These are phyloP conservation scores for Acronicta psi DNA, from an alignment of 2,888 invertebrate genomes.

Conservation along the genomic window DNA sequence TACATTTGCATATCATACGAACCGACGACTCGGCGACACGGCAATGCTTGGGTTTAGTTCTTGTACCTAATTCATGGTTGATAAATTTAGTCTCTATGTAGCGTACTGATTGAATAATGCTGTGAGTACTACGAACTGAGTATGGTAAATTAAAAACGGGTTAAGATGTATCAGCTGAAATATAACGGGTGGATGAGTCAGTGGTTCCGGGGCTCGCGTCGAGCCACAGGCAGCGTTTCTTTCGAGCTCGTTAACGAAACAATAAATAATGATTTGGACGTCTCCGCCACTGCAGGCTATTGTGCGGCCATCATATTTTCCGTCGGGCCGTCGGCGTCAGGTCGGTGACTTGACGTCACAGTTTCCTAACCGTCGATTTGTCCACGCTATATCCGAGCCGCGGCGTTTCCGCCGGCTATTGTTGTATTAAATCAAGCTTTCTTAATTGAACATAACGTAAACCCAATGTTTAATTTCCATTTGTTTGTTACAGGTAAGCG, in stretches of 20 bases:
- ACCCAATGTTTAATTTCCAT: constrained; percentile 19
- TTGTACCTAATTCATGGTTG: constrained; percentile 37
- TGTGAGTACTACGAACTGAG: constrained; percentile 6
- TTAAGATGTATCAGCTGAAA: constrained; percentile 62
- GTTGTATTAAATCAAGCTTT: constrained; percentile 30
- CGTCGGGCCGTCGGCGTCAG: constrained; percentile 65
- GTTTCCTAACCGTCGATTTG: constrained; percentile 67
- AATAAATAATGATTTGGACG: constrained; percentile 86
- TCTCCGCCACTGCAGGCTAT: constrained; percentile 75
- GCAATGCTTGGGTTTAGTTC: constrained; percentile 30
- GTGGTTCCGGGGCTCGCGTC: constrained; percentile 63
- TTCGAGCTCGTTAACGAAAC: constrained; percentile 84
- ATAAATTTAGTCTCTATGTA: constrained; percentile 31
- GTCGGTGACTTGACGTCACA: constrained; percentile 66
- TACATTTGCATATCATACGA: constrained; percentile 33
- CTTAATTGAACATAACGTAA: constrained; percentile 31
- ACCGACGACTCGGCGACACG: constrained; percentile 14
- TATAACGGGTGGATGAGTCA: constrained; percentile 67
- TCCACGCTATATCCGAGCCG: constrained; percentile 64
- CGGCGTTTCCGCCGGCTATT: constrained; percentile 38
- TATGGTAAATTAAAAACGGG: constrained; percentile 48
- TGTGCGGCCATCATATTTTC: constrained; percentile 79
- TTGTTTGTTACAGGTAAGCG: constrained; percentile 59
- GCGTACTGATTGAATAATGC: constrained; percentile 23
- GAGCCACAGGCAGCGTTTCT: constrained; percentile 72